Conservation (phyloP, 2,797 vertebrate species). For the Catamblyrhynchus diadema region DNA sequence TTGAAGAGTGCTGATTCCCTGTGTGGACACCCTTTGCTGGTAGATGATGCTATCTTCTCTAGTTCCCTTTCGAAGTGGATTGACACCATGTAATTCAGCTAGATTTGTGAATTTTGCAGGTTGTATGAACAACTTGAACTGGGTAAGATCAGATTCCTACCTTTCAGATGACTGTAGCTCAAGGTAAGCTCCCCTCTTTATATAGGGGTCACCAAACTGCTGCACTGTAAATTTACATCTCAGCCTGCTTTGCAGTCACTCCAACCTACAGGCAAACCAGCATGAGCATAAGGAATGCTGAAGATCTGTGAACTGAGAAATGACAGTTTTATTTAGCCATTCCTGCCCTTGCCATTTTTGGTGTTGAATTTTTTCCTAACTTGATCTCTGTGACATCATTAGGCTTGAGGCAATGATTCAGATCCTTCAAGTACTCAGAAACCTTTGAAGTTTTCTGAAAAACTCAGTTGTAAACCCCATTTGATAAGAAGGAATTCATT, state of each 20-base stretch:
- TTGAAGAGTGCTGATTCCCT: background rate
- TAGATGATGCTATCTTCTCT: background rate
- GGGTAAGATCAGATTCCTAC: background rate
- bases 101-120: background rate
- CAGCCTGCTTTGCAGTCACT: background rate
- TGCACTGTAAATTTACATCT: background rate
- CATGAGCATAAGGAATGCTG: background rate
- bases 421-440: background rate
- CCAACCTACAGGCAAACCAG: background rate
- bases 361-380: background rate
- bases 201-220: background rate
- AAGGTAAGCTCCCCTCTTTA: background rate
- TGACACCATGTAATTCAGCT: background rate
- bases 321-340: background rate
- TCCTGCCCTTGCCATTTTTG: background rate
- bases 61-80: background rate
- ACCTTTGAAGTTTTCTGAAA: background rate
- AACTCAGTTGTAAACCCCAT: background rate
- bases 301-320: background rate
- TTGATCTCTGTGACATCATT: background rate
- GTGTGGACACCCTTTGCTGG: background rate
- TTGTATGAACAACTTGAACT: background rate
- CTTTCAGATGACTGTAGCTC: background rate
- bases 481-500: conserved; percentile 50
- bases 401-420: background rate